Evolutionary conservation across 1,140 invertebrate genomes (phyloP).

Genomic region (Melanaphis sacchari): DNA sequence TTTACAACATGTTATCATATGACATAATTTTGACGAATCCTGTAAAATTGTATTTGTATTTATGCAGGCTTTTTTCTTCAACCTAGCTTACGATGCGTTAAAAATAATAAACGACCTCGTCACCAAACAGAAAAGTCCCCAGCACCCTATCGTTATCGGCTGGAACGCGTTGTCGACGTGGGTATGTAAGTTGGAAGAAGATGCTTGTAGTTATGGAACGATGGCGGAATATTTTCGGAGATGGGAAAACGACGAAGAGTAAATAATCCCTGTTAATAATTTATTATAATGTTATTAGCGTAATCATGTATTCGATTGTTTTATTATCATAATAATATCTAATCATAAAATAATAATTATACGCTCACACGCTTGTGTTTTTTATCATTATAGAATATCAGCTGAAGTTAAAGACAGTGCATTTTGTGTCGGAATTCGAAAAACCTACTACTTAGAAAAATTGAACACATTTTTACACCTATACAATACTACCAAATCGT

Average conservation of each 20-base stretch:
- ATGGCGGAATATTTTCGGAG: neutral
- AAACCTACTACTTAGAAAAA: fast-evolving
- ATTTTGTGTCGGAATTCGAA: neutral
- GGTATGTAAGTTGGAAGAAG: neutral
- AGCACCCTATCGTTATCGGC: neutral
- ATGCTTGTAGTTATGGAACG: neutral
- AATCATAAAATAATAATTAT: too few species aligned
- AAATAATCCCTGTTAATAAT: neutral
- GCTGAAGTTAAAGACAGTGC: neutral
- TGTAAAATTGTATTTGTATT: neutral
- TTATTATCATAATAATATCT: too few species aligned
- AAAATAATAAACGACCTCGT: neutral
- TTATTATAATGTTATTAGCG: neutral
- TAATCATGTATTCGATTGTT: neutral
- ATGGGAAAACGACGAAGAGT: conserved; percentile 44
- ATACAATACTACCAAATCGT: neutral
- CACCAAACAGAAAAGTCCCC: neutral
- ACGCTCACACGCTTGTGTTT: neutral
- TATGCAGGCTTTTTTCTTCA: neutral
- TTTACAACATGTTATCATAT: neutral
- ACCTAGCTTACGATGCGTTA: neutral
- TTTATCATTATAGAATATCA: neutral
- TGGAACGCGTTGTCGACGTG: conserved; percentile 19
- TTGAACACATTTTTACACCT: neutral
- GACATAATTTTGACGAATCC: too few species aligned